A percentile compares a stretch with the other conserved stretches of the same genome.
Evolutionary conservation across 2,113 vertebrate species (phyloP).

Genomic region (Engystomops pustulosus): DNA sequence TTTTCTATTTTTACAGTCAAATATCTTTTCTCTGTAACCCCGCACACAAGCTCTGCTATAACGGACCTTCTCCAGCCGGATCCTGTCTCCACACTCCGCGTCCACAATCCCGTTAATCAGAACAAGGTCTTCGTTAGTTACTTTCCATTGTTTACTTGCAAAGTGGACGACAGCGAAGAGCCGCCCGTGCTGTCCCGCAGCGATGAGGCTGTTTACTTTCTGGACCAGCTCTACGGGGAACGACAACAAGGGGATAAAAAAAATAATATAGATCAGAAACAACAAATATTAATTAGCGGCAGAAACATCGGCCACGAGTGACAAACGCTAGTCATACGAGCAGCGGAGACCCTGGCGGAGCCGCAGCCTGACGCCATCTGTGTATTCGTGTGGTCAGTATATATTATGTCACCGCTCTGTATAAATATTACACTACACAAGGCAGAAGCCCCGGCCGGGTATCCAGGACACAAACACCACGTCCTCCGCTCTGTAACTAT

Average conservation of each 20-base stretch:
- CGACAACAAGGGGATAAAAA: background rate
- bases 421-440: conserved; percentile 5
- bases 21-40: too few relatives aligned
- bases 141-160: conserved; percentile 87
- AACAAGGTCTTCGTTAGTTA: conserved; percentile 84
- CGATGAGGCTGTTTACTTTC: conserved; percentile 78
- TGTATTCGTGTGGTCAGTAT: too few relatives aligned
- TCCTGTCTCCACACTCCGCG: conserved; percentile 80
- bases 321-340: background rate
- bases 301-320: background rate
- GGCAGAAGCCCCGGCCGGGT: too few relatives aligned
- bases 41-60: too few relatives aligned
- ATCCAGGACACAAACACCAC: too few relatives aligned
- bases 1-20: too few relatives aligned
- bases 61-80: conserved; percentile 84
- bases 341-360: background rate
- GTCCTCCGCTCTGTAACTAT: background rate
- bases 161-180: conserved; percentile 88
- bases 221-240: conserved; percentile 75
- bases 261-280: background rate
- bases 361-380: background rate
- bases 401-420: background rate
- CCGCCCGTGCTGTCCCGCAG: conserved; percentile 70
- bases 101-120: conserved; percentile 78
- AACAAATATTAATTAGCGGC: conserved; percentile 5